Percentiles rank a stretch among this genome's conserved stretches.
These are phyloP conservation scores for Triplophysa bombifrons DNA, from an alignment of 2,797 vertebrate species.

Conservation along the genomic window DNA sequence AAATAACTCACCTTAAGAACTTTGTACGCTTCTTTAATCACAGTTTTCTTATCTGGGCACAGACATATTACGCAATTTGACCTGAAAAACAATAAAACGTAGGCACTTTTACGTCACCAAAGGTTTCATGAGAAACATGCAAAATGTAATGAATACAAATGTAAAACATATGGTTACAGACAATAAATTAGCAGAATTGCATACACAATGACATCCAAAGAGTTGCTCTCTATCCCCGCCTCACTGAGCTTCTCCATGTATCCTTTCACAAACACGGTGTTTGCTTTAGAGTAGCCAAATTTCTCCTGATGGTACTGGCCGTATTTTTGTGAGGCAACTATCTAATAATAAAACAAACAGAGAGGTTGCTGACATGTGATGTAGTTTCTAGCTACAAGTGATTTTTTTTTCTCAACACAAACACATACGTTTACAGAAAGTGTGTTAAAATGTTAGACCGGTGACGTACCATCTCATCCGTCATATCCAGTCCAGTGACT, in stretches of 20 bases:
- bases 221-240: conserved; percentile 69
- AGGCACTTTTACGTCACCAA: neutral
- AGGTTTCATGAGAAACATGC: neutral
- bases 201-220: conserved; percentile 75
- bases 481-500: conserved; percentile 86
- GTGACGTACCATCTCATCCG: conserved; percentile 73
- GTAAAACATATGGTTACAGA: neutral
- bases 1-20: conserved; percentile 69
- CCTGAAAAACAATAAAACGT: conserved; percentile 54
- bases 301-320: conserved; percentile 74
- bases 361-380: neutral
- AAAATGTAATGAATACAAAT: conserved; percentile 1
- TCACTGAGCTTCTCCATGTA: conserved; percentile 77
- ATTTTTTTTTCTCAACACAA: no score
- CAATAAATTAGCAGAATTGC: conserved; percentile 35
- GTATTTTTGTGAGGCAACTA: conserved; percentile 66
- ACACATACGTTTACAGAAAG: neutral
- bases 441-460: neutral
- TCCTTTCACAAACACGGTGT: conserved; percentile 74
- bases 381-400: neutral
- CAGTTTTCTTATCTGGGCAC: conserved; percentile 75
- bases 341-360: conserved; percentile 53
- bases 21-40: conserved; percentile 72
- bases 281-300: conserved; percentile 73
- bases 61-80: conserved; percentile 81